Evolutionary conservation across 2,797 vertebrate species (phyloP).

Genomic region (Crenichthys baileyi): DNA sequence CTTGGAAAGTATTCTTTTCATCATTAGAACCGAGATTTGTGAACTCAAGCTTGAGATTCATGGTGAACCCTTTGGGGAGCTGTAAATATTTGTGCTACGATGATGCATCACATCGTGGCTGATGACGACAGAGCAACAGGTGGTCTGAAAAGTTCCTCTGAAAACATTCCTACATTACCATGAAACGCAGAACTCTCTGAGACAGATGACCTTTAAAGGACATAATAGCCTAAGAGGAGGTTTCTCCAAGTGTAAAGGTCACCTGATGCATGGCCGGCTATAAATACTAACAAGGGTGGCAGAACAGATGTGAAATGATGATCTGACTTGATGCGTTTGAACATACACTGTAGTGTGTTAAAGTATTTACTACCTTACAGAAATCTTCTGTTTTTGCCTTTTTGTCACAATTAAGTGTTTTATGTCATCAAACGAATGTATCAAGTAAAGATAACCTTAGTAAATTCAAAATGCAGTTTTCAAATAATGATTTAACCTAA

Average conservation of each 20-base stretch:
- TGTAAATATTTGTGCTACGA: slow-evolving; percentile 33
- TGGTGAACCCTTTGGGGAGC: slow-evolving; percentile 20
- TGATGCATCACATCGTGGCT: slow-evolving; percentile 11
- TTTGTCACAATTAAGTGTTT: neutral
- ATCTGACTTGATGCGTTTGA: neutral
- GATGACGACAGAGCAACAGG: slow-evolving; percentile 55
- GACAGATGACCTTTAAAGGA: slow-evolving; percentile 69
- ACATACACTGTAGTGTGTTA: neutral
- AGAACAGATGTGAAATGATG: neutral
- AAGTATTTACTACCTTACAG: neutral
- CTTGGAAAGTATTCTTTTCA: neutral
- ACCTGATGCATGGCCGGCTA: slow-evolving; percentile 34
- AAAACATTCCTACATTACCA: slow-evolving; percentile 45
- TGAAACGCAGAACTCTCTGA: slow-evolving; percentile 35
- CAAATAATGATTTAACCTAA: neutral
- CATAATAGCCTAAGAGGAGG: slow-evolving; percentile 34
- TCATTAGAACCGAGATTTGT: slow-evolving; percentile 5
- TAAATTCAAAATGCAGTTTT: neutral
- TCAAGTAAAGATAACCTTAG: neutral
- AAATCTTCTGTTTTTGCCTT: neutral
- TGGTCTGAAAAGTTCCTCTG: slow-evolving; percentile 46
- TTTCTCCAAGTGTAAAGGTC: slow-evolving; percentile 61
- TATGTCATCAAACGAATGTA: neutral
- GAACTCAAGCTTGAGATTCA: slow-evolving; percentile 9
- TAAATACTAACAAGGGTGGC: slow-evolving; percentile 33